Base-by-base conservation (phyloP, 2,797 vertebrate genomes). In the Gymnothorax javanicus region DNA sequence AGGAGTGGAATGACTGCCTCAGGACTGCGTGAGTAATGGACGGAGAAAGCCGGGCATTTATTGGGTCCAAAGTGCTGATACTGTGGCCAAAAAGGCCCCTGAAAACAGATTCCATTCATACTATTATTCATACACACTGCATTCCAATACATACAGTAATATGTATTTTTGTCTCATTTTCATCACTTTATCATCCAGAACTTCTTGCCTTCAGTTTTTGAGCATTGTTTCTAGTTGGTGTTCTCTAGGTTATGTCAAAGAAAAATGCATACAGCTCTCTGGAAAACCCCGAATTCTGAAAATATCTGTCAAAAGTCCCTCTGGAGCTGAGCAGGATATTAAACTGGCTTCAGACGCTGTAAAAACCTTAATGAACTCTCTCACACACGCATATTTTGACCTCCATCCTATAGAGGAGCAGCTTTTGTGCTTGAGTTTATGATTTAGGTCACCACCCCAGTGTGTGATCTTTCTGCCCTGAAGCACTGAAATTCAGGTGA, bases 391-490 rank as follows among this genome's bases (percentile, higher is more conserved):
- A n/a, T 69, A n/a, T 27, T 73, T 43, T 73, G 69, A 27, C 11
- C 9, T 11, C 2, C 12, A 50, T 27, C 12, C 17, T 3, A 50
- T 43, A 43, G 17, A 9, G 50, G 15, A 83, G 13, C 57, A 3
- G 11, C 5, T 27, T 57, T 59, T 60, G 57, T 59, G 33, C 7
- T 11, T 33, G 56, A 23, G 27, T 83, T 57, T 43, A 6, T 17
- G 57, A 33, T 83, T 83, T 81, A 23, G 86, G 84, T 88, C 25
- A 59, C 88, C 86, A 88, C n/a, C 79, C 0, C 56, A 0, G 86
- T 89, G 87, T 87, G 89, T 86, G 91, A 87, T 89, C 82, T 52
- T 82, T 85, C 91, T 91, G 90, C 87, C 27, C 67, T 62, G 75
- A 84, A 57, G 83, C 69, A 89, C 83, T 71, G 25, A 86, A 73